Conservation (phyloP, 2,888 invertebrate species). For the Microlaimidae sp. region DNA sequence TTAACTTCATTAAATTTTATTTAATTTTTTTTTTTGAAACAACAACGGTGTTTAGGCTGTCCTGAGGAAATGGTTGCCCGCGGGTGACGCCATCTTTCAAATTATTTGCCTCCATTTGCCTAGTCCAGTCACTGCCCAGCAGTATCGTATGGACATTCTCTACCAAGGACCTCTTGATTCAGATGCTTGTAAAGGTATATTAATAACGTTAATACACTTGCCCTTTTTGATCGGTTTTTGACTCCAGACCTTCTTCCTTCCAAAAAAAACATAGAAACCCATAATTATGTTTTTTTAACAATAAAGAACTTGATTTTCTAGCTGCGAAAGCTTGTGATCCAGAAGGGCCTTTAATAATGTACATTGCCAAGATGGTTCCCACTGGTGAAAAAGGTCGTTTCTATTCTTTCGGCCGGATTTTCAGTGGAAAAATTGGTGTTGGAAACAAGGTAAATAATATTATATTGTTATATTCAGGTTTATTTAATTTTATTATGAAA, state of each 20-base stretch:
- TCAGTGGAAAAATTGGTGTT: constrained; percentile 65
- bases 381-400: constrained; percentile 99
- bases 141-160: constrained; percentile 97
- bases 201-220: constrained; percentile 7
- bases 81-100: constrained; percentile 96
- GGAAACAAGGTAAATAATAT: constrained; percentile 46
- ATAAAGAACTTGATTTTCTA: too few relatives aligned
- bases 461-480: background rate
- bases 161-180: constrained; percentile 97
- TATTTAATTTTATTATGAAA: too few relatives aligned
- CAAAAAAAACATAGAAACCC: too few relatives aligned
- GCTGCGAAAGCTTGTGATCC: constrained; percentile 55
- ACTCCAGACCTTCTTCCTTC: constrained; percentile 5
- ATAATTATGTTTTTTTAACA: too few relatives aligned
- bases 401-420: constrained; percentile 99
- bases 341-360: constrained; percentile 98
- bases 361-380: constrained; percentile 99
- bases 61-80: constrained; percentile 98
- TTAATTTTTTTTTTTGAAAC: too few relatives aligned
- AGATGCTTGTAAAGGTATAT: constrained; percentile 47
- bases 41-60: constrained; percentile 49
- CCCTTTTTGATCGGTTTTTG: constrained; percentile 13
- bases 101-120: constrained; percentile 99
- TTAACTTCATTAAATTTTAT: too few relatives aligned
- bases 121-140: constrained; percentile 94